Percentiles rank a stretch among this genome's conserved stretches.
These are phyloP conservation scores for Buceros bicornis DNA, from an alignment of 2,797 vertebrate genomes.

Conservation along the genomic window DNA sequence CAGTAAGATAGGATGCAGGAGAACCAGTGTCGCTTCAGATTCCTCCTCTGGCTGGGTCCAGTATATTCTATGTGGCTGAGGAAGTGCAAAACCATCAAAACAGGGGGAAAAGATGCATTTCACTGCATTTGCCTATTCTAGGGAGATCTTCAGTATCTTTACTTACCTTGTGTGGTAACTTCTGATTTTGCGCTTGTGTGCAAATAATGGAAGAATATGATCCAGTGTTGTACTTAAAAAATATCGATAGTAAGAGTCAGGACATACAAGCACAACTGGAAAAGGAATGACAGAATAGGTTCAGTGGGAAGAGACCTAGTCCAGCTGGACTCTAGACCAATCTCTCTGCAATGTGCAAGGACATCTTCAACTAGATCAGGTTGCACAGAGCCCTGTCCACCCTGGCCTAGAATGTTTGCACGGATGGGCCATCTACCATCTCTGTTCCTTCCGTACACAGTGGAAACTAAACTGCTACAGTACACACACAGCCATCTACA, in stretches of 20 bases:
- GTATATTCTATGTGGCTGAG: background rate
- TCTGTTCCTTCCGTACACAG: background rate
- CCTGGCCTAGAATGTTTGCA: background rate
- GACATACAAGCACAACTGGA: background rate
- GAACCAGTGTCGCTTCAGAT: background rate
- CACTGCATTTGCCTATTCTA: background rate
- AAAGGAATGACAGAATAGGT: background rate
- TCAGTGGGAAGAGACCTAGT: background rate
- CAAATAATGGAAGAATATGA: background rate
- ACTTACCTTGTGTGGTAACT: background rate
- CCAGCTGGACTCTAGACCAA: background rate
- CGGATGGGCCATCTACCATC: too few relatives aligned
- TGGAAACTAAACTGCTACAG: background rate
- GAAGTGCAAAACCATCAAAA: background rate
- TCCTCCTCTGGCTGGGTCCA: background rate
- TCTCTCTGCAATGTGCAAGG: background rate
- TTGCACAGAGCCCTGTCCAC: rapidly evolving
- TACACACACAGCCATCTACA: background rate
- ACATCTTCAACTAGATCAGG: background rate
- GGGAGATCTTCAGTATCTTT: background rate
- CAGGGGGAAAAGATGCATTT: background rate
- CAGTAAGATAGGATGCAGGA: background rate
- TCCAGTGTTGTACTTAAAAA: background rate
- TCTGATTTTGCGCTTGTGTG: background rate
- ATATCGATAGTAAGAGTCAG: background rate